Evolutionary conservation across 2,888 invertebrate genomes (phyloP), one percentile per base, ranked within the genome.

Genomic region (Drosophila austrosaltans): DNA sequence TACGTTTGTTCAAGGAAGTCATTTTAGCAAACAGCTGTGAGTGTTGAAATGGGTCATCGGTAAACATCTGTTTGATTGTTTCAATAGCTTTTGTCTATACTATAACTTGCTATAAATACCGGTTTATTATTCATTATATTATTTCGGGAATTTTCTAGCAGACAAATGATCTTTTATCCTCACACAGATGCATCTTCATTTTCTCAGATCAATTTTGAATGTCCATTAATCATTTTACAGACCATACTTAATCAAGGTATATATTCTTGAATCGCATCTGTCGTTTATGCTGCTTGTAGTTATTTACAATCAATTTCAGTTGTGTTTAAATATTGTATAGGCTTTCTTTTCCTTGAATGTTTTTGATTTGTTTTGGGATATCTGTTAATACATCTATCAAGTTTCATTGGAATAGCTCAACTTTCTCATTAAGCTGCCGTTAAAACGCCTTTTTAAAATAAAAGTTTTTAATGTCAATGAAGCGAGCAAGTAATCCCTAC

Each of bases 51-150:
- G 4, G 48, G 48, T 48, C 48, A 25, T 25, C 16, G 25, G 25
- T 48, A 48, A 48, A 48, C 48, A 48, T 25, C 8, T 48, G 48
- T 48, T 48, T 25, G 12, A 48, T 48, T 48, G 25, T 48, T 48
- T 48, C 6, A 12, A 48, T 25, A 2, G 1, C 48, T 48, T 48
- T 48, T 48, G 48, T 48, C 48, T 25, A 4, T 25, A n/a, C 16
- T 16, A 48, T 48, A 36, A 36, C 7, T 36, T 36, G 8, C 10
- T 8, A 36, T 22, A 22, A 48, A 48, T 48, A 22, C 2, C 10
- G 5, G 8, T 20, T 22, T 48, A 48, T 22, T 48, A 48, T 48
- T 20, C 44, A 48, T 8, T 3, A 36, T 36, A 36, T 36, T 2
- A 36, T 36, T 8, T 36, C 36, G 2, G 36, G 8, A 36, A 48